Percentiles rank a stretch among this genome's conserved stretches.
Conservation (phyloP, 2,113 vertebrate species). For the Macrotis lagotis region DNA sequence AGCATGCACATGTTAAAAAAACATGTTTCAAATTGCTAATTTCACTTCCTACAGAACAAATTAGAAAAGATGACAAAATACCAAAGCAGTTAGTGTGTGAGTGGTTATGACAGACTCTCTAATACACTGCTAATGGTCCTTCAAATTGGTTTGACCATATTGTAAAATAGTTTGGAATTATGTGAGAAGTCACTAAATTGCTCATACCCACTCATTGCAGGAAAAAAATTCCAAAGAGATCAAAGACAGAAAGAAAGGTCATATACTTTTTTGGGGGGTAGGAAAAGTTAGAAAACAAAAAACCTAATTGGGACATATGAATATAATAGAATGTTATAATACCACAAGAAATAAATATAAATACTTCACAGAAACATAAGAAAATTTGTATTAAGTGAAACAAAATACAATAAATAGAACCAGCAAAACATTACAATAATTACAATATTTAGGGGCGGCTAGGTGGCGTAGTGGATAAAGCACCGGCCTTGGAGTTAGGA, state of each 20-base stretch:
- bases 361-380: background rate
- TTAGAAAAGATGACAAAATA: background rate
- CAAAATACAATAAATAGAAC: background rate
- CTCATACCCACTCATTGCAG: background rate
- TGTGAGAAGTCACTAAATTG: background rate
- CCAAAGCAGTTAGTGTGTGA: background rate
- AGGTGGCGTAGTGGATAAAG: too few species aligned
- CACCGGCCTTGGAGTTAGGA: too few species aligned
- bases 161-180: background rate
- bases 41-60: background rate
- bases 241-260: background rate
- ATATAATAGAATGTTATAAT: background rate
- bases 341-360: background rate
- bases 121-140: background rate
- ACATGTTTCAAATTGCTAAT: background rate
- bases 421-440: background rate
- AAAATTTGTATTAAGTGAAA: background rate
- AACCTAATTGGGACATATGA: background rate
- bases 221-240: background rate
- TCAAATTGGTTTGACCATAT: background rate
- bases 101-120: background rate
- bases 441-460: too few species aligned
- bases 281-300: background rate
- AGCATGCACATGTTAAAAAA: background rate
- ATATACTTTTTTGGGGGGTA: background rate